Base-by-base conservation (phyloP, 2,888 invertebrate species). In the Selenia dentaria region DNA sequence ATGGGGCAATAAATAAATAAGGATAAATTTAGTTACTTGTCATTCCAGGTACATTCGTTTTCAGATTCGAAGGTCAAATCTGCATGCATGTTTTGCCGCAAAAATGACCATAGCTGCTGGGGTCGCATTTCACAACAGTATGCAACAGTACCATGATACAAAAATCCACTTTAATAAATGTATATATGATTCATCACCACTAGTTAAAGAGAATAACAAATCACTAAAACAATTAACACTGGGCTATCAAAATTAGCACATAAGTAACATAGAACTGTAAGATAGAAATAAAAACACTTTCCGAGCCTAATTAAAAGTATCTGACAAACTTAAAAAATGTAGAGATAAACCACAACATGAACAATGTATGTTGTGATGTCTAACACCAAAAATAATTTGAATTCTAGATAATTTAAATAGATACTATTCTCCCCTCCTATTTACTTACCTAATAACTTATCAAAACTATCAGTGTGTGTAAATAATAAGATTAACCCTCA, bases 1-100 rank as follows among this genome's bases (percentile, higher is more conserved):
- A 42, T 50, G 35, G 47, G 37, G 26, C 38, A 59, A 47, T 51
- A 56, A 50, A 51, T 48, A 51, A 37, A 54, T 54, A 38, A 70
- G 64, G 69, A 68, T 16, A 66, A 68, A 46, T 59, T 41, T 26
- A 64, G 57, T 70, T 75, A 84, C 83, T 79, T 81, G 70, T 82
- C 72, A 74, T 80, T 83, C 71, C 61, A 62, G 54, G 58, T 70
- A 63, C 67, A 77, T 74, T 66, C 67, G 64, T 66, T 78, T 78
- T 83, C 79, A 66, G 67, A 67, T 73, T 78, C 67, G 67, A 74
- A 79, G 74, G 75, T 54, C 59, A 64, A 67, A 68, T 76, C 75
- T 54, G 71, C 70, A 67, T 75, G 74, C 84, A 82, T 81, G 69
- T 66, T 79, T 76, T 73, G 74, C 65, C 61, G 69, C 56, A 71